Evolutionary conservation across 2,113 vertebrate genomes (phyloP).

Genomic region (Melospiza georgiana): DNA sequence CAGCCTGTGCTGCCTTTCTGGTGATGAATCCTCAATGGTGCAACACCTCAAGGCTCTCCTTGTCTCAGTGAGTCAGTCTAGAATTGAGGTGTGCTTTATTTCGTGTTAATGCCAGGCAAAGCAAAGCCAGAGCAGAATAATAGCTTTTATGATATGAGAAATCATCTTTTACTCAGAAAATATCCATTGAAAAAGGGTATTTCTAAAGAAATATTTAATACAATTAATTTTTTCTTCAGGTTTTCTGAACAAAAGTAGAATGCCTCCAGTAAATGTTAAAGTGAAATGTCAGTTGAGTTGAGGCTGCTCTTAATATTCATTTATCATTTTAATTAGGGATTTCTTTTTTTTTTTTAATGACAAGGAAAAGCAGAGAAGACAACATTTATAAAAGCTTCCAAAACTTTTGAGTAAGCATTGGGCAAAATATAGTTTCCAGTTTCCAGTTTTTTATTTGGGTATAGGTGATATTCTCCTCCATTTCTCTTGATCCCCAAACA

Average conservation of each 20-base stretch:
- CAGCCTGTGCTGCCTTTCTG: not conserved
- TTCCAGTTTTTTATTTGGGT: not conserved
- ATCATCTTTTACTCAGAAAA: not conserved
- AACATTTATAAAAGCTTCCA: not conserved
- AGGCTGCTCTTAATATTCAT: not conserved
- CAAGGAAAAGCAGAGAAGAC: not conserved
- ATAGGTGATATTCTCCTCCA: not conserved
- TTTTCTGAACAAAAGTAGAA: not conserved
- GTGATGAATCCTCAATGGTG: not conserved
- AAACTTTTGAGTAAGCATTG: not conserved
- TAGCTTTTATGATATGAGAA: not conserved
- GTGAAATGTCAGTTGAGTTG: not conserved
- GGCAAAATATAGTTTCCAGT: not conserved
- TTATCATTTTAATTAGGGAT: not conserved
- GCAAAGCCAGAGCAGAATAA: not conserved
- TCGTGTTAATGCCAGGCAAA: not conserved
- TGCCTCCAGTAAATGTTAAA: not conserved
- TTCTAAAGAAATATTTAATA: not conserved
- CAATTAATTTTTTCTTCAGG: not conserved
- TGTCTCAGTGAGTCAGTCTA: not conserved
- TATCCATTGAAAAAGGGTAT: not conserved
- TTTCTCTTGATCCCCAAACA: not conserved
- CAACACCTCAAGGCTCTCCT: not conserved
- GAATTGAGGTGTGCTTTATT: not conserved
- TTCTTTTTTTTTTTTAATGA: not conserved